phyloP scores from a whole-genome alignment of 2,888 invertebrate genomes.

The Apocheima hispidaria region DNA sequence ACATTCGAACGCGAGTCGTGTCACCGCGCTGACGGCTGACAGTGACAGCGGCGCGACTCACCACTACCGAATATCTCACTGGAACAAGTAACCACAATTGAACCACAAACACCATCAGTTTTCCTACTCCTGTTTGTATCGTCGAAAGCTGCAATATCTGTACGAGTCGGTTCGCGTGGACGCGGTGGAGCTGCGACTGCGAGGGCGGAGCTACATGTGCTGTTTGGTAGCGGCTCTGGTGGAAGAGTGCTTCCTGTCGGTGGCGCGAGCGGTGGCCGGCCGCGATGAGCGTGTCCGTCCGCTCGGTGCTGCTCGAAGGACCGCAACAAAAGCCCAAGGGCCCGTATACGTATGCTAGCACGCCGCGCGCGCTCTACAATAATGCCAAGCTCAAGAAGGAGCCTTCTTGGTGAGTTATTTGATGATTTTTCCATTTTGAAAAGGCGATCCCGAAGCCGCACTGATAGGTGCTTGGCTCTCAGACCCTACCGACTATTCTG shows the following conservation, averaged over 20 bases:
- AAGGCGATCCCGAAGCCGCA: neutral
- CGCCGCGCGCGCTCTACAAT: constrained; percentile 87
- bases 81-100: no score
- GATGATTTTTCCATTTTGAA: neutral
- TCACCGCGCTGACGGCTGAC: constrained; percentile 10
- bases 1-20: constrained; percentile 23
- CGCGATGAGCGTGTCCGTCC: constrained; percentile 74
- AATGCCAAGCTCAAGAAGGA: constrained; percentile 83
- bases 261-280: constrained; percentile 43
- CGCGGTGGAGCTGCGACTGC: no score
- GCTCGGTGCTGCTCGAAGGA: constrained; percentile 74
- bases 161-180: no score
- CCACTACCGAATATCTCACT: no score
- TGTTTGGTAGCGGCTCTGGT: constrained; percentile 63
- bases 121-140: neutral
- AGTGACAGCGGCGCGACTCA: neutral
- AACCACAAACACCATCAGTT: neutral
- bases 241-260: constrained; percentile 62
- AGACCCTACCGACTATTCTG: neutral
- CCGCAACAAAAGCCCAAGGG: constrained; percentile 71
- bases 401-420: constrained; percentile 72
- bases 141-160: neutral
- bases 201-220: constrained; percentile 58
- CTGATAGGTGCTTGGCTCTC: neutral
- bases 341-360: constrained; percentile 87